Percentiles rank a stretch among this genome's conserved stretches.
These are phyloP conservation scores for Gymnothorax javanicus DNA, from an alignment of 2,797 vertebrate genomes.

Conservation along the genomic window DNA sequence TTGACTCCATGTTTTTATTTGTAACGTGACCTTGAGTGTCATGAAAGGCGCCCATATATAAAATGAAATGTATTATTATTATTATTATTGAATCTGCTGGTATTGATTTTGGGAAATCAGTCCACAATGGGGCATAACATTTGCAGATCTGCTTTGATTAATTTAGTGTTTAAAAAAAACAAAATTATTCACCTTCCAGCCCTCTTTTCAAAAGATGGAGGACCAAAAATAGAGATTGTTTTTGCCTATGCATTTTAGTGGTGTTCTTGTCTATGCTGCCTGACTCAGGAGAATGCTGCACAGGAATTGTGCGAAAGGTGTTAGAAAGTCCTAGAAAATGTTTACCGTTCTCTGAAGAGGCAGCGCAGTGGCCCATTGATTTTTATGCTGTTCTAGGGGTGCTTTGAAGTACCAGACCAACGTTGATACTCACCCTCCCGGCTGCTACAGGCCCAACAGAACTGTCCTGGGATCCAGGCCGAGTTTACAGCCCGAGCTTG, in stretches of 20 bases:
- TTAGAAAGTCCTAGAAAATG: not conserved
- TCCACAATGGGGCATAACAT: not conserved
- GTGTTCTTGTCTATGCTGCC: not conserved
- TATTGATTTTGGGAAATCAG: not conserved
- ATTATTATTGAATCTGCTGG: not conserved
- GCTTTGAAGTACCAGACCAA: slow-evolving; percentile 93
- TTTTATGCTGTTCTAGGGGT: slow-evolving; percentile 71
- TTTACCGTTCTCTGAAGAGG: not conserved
- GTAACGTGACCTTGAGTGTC: too few species aligned
- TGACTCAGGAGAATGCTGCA: not conserved
- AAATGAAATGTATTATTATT: too few species aligned
- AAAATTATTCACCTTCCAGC: not conserved
- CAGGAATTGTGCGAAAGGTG: not conserved
- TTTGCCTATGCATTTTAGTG: not conserved
- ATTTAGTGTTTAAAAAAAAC: not conserved
- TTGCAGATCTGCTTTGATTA: not conserved
- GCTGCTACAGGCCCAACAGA: slow-evolving; percentile 82
- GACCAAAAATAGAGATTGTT: not conserved
- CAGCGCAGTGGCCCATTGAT: not conserved
- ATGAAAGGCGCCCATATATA: too few species aligned
- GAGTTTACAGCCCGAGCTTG: slow-evolving; percentile 48
- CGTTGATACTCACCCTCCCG: slow-evolving; percentile 85
- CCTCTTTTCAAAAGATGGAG: not conserved
- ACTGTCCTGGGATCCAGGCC: slow-evolving; percentile 53
- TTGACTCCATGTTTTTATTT: too few species aligned